These are phyloP conservation scores for Helicoverpa zea DNA, from an alignment of 1,140 invertebrate species.

Conservation along the genomic window DNA sequence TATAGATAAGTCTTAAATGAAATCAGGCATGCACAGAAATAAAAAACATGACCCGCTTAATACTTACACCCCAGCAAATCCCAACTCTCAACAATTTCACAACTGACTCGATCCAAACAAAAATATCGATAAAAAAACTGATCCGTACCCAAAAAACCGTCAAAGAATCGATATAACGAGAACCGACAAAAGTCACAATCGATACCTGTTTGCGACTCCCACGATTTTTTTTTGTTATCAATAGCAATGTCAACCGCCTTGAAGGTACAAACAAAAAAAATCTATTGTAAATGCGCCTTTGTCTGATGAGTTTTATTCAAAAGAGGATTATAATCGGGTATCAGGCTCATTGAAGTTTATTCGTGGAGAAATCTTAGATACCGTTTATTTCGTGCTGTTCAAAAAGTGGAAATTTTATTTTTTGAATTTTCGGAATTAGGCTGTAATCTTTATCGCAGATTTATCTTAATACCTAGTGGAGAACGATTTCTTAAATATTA, in stretches of 20 bases:
- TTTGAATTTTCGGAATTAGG: neutral
- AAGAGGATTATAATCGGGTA: constrained; percentile 66
- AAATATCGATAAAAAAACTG: constrained; percentile 50
- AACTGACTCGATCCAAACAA: constrained; percentile 48
- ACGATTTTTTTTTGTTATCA: constrained; percentile 65
- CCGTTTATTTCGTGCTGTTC: constrained; percentile 16
- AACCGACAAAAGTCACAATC: constrained; percentile 63
- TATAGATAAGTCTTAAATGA: neutral
- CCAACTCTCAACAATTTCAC: constrained; percentile 46
- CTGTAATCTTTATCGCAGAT: neutral
- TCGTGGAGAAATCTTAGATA: constrained; percentile 43
- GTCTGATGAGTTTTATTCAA: constrained; percentile 62
- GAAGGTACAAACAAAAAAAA: constrained; percentile 59
- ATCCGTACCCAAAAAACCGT: constrained; percentile 41
- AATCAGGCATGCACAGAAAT: neutral
- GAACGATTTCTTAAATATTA: too few relatives aligned
- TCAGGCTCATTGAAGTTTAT: constrained; percentile 44
- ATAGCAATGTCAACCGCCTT: constrained; percentile 63
- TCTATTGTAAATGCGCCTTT: constrained; percentile 62
- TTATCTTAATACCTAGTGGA: neutral
- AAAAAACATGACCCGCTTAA: constrained; percentile 16
- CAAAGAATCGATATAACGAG: constrained; percentile 62
- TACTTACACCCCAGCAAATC: neutral
- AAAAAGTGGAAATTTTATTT: constrained; percentile 15
- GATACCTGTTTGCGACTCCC: constrained; percentile 69